These are phyloP conservation scores for Forficula auricularia DNA, from an alignment of 1,140 invertebrate genomes.

Conservation along the genomic window DNA sequence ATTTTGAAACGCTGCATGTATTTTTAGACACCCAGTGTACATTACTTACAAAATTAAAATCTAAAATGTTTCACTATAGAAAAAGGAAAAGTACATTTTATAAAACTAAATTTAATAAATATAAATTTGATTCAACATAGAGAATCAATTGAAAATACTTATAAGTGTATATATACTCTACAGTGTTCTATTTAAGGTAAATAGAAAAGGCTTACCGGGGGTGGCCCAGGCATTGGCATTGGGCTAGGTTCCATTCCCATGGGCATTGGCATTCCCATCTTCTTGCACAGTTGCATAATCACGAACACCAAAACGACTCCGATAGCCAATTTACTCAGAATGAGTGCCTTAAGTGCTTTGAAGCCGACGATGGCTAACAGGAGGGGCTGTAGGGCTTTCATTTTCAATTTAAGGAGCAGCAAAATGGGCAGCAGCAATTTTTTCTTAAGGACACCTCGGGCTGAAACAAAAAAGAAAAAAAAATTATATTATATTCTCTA, in stretches of 20 bases:
- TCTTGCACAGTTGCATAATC: slow-evolving; percentile 50
- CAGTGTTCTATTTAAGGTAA: no score
- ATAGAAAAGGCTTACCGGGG: no score
- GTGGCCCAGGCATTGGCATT: slow-evolving; percentile 15
- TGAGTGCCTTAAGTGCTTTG: slow-evolving; percentile 63
- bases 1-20: no score
- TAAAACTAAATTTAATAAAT: no score
- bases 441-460: slow-evolving; percentile 50
- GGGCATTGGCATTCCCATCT: slow-evolving; percentile 55
- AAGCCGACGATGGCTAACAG: slow-evolving; percentile 55
- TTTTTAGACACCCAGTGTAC: no score
- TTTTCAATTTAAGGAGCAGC: slow-evolving; percentile 59
- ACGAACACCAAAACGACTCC: slow-evolving; percentile 60
- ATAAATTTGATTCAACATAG: no score
- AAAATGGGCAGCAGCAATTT: slow-evolving; percentile 60
- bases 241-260: slow-evolving; percentile 27
- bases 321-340: slow-evolving; percentile 65
- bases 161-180: no score
- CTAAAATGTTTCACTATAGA: no score
- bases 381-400: slow-evolving; percentile 67
- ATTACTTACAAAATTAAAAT: no score
- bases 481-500: no score
- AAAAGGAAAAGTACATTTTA: no score
- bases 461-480: slow-evolving; percentile 26
- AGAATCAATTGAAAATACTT: no score